Percentiles rank a stretch among this genome's conserved stretches.
phyloP scores from a whole-genome alignment of 2,113 vertebrate genomes.

The Zingel zingel region DNA sequence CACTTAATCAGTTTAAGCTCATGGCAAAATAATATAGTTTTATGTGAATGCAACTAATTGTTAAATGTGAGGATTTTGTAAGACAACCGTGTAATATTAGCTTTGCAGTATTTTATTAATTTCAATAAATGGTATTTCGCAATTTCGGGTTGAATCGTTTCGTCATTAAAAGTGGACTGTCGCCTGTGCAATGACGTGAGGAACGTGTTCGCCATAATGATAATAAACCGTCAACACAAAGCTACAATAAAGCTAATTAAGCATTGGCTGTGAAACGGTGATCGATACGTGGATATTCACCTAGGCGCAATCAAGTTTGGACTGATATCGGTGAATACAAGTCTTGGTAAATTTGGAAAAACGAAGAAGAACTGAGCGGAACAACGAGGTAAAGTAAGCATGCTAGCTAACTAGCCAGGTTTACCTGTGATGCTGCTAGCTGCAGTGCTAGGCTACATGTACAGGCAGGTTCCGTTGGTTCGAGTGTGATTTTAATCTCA shows the following conservation, averaged over 20 bases:
- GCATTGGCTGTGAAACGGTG: slow-evolving; percentile 18
- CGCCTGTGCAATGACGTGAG: slow-evolving; percentile 69
- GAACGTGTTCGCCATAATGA: slow-evolving; percentile 85
- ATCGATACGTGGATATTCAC: background rate
- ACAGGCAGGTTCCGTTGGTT: background rate
- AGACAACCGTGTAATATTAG: slow-evolving; percentile 1
- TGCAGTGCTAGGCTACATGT: slow-evolving; percentile 1
- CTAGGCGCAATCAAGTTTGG: background rate
- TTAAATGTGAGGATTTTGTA: background rate
- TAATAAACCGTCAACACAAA: slow-evolving; percentile 79
- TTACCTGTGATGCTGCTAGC: slow-evolving; percentile 49
- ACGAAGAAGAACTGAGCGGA: slow-evolving; percentile 53
- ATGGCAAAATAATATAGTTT: background rate
- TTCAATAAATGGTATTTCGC: slow-evolving; percentile 22
- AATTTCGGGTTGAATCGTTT: slow-evolving; percentile 43
- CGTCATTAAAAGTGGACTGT: slow-evolving; percentile 78
- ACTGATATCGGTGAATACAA: slow-evolving; percentile 8
- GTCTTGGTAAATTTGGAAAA: background rate
- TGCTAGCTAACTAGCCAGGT: slow-evolving; percentile 58
- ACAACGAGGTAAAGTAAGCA: slow-evolving; percentile 79
- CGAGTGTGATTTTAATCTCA: background rate
- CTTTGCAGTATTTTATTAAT: background rate
- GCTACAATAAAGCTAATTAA: slow-evolving; percentile 54
- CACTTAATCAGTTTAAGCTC: background rate
- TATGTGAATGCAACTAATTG: background rate